Conservation (phyloP, 2,888 invertebrate genomes). For the Drosophila cognata region DNA sequence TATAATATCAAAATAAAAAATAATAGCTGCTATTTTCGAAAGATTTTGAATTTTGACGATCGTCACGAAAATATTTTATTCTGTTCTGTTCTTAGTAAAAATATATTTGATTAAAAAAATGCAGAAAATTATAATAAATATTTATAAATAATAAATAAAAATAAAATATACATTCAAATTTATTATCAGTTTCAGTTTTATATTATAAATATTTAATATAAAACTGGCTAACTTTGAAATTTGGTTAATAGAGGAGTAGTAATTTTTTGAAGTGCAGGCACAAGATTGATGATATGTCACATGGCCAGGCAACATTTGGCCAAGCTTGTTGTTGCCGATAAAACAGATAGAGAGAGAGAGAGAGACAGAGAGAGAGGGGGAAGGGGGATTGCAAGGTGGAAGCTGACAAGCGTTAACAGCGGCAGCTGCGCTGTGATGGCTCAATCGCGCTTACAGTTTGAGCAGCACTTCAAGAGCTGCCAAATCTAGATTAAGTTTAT, state of each 20-base stretch:
- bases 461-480: constrained; percentile 41
- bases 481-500: constrained; percentile 74
- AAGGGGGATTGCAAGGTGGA: not conserved
- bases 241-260: not conserved
- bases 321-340: constrained; percentile 37
- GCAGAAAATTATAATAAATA: not conserved
- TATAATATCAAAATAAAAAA: too few relatives aligned
- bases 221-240: not conserved
- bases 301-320: constrained; percentile 59
- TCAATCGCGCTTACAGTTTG: constrained; percentile 71
- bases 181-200: too few relatives aligned
- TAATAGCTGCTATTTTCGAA: too few relatives aligned
- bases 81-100: too few relatives aligned
- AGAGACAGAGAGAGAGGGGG: constrained; percentile 7
- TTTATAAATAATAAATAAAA: not conserved
- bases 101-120: not conserved
- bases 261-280: constrained; percentile 28
- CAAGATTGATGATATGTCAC: constrained; percentile 77
- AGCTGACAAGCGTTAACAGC: constrained; percentile 81
- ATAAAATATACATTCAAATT: not conserved
- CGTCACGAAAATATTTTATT: too few relatives aligned
- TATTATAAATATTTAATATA: too few relatives aligned
- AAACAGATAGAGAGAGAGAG: constrained; percentile 20
- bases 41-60: too few relatives aligned
- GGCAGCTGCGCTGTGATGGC: constrained; percentile 63